Base-by-base conservation (phyloP, 2,888 invertebrate genomes). In the Herminia tarsipennalis region DNA sequence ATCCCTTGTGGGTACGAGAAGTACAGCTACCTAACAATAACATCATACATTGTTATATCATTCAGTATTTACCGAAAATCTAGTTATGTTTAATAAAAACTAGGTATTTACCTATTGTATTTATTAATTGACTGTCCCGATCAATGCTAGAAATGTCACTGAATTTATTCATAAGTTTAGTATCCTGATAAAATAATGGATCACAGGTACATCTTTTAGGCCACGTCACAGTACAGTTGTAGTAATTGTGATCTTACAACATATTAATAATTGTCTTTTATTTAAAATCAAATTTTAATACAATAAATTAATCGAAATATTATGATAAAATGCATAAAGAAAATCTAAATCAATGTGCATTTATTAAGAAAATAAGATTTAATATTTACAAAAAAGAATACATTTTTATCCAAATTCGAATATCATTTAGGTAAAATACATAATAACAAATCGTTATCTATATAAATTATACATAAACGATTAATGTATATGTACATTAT, bases 251-350 rank as follows among this genome's bases (percentile, higher is more conserved):
- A 56, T 61, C 49, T 45, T 55, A 61, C 34, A 59, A 40, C 41
- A 63, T 51, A 56, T 46, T 28, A 16, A 38, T 44, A 72, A 76
- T 66, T 81, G 83, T 86, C 82, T 86, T 86, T 85, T 80, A 72
- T 63, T 74, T 69, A 80, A 65, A 54, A 46, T 45, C 25, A 36
- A 38, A 40, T 52, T 66, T 58, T 30, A 40, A 52, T 55, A 47
- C 33, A 55, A 75, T 64, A 70, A 72, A 74, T 66, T 59, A 73
- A 66, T 60, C 61, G 69, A 74, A 69, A 41, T 65, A 77, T 77
- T 73, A 80, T 71, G 77, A 50, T 66, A 41, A 70, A 69, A 78
- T 70, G 72, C 76, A 67, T 52, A 56, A 47, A 58, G 16, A 42
- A 53, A 51, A 32, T 55, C 33, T 70, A 71, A 67, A 60, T 55